A percentile compares a stretch with the other conserved stretches of the same genome.
Conservation (phyloP, 2,888 invertebrate species). For the Phanerotoma sp. region DNA sequence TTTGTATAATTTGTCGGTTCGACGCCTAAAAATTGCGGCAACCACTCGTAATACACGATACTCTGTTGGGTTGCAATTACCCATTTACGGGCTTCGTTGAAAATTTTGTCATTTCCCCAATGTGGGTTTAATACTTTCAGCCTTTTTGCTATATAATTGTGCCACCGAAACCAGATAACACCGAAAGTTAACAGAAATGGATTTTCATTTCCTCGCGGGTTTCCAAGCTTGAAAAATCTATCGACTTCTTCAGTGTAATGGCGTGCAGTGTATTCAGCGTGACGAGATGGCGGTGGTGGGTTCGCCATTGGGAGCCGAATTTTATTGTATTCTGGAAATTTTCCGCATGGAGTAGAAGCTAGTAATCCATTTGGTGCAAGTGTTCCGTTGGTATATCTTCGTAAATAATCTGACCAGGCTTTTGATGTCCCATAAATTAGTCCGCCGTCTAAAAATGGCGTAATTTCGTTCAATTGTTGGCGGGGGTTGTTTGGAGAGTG, state of each 20-base stretch:
- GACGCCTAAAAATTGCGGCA: constrained; percentile 57
- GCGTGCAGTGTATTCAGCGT: constrained; percentile 49
- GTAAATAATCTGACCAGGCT: constrained; percentile 62
- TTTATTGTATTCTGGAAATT: constrained; percentile 61
- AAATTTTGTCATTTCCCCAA: constrained; percentile 60
- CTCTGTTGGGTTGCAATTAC: constrained; percentile 61
- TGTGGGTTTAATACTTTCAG: constrained; percentile 46
- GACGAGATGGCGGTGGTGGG: constrained; percentile 62
- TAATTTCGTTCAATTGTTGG: constrained; percentile 65
- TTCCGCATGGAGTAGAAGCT: constrained; percentile 56
- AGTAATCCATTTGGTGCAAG: constrained; percentile 57
- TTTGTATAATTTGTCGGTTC: constrained; percentile 44
- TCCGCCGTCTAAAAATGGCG: constrained; percentile 65
- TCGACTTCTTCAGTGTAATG: constrained; percentile 58
- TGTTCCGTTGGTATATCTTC: constrained; percentile 59
- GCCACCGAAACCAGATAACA: constrained; percentile 62
- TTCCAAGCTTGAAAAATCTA: constrained; percentile 62
- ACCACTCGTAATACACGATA: constrained; percentile 60
- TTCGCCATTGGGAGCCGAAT: constrained; percentile 62
- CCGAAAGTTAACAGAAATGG: constrained; percentile 61
- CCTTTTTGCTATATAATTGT: constrained; percentile 58
- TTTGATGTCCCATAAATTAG: constrained; percentile 64
- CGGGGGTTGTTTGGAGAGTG: constrained; percentile 64
- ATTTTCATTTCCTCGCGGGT: constrained; percentile 62
- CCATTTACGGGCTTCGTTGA: constrained; percentile 63